Evolutionary conservation across 2,113 vertebrate species (phyloP), one percentile per base, ranked within the genome.

Genomic region (Tonatia bakeri): DNA sequence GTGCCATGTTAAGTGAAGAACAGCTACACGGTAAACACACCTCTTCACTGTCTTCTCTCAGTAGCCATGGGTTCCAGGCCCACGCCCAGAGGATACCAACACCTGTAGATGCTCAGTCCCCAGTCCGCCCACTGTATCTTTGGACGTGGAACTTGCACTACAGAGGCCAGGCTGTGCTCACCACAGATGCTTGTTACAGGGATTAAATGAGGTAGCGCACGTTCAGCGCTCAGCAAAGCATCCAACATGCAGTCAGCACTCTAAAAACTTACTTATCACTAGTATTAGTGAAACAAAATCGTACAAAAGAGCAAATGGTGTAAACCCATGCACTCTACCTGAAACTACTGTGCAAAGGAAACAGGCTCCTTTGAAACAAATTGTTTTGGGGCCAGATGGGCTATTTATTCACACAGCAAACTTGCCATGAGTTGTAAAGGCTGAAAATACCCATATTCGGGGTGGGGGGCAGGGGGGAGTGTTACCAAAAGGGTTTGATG

Each of bases 361-460:
- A 76, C 5, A 91, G 33, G 15, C 6, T 85, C 40, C 45, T 95
- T 72, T 54, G 85, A 94, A 92, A 84, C 31, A 94, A 80, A 82
- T 0, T 84, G 40, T 43, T 69, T 64, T 12, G 56, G 67, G 38
- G 5, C 2, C 24, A 87, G 15, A 43, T 31, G 50, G 40, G 64
- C 7, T 70, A 87, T 87, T 94, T 86, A 93, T 72, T 96, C 89
- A 86, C n/a, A 81, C 4, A 52, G 43, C 24, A 81, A 90, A n/a
- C n/a, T 33, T 90, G 40, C 33, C 13, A 16, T 38, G 43, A 70
- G 26, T 33, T 85, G 9, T 31, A 54, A 82, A 90, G 24, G 24
- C 12, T 77, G 2, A 50, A 94, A 65, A 72, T 38, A 82, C 11
- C 15, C 45, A 47, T 38, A 59, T 28, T 91, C 0, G 2, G 11